phyloP scores from a whole-genome alignment of 2,888 invertebrate genomes.

The Tinea pellionella region DNA sequence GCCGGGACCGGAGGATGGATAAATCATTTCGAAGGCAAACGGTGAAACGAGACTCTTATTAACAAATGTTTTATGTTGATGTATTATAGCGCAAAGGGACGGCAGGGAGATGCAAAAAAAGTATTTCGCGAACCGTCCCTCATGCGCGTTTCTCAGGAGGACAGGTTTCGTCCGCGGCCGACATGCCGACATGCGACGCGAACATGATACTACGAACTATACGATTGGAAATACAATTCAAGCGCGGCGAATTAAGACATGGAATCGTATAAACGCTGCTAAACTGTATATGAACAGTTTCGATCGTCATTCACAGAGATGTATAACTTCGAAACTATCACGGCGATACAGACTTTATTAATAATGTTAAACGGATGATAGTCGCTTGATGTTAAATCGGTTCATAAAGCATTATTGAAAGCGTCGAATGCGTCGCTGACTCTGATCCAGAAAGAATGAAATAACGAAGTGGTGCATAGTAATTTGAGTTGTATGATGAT shows the following conservation, averaged over 20 bases:
- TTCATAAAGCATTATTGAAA: constrained; percentile 11
- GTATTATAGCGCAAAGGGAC: too few species aligned
- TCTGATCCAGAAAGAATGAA: constrained; percentile 24
- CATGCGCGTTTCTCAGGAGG: constrained; percentile 37
- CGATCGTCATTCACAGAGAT: constrained; percentile 40
- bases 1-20: too few species aligned
- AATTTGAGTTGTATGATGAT: constrained; percentile 37
- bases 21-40: too few species aligned
- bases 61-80: too few species aligned
- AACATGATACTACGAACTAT: constrained; percentile 28
- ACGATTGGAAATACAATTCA: constrained; percentile 34
- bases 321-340: constrained; percentile 31
- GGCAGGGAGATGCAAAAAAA: neutral
- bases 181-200: constrained; percentile 40
- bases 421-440: constrained; percentile 39
- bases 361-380: neutral
- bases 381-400: neutral
- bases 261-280: constrained; percentile 31
- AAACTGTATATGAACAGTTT: constrained; percentile 27
- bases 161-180: constrained; percentile 55
- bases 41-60: too few species aligned
- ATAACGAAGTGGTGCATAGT: constrained; percentile 18
- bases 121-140: neutral
- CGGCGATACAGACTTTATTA: neutral
- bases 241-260: constrained; percentile 35